Base-by-base conservation (phyloP, 30 jellyfish, hydroid and myxozoan genomes). In the Cassiopea xamachana region DNA sequence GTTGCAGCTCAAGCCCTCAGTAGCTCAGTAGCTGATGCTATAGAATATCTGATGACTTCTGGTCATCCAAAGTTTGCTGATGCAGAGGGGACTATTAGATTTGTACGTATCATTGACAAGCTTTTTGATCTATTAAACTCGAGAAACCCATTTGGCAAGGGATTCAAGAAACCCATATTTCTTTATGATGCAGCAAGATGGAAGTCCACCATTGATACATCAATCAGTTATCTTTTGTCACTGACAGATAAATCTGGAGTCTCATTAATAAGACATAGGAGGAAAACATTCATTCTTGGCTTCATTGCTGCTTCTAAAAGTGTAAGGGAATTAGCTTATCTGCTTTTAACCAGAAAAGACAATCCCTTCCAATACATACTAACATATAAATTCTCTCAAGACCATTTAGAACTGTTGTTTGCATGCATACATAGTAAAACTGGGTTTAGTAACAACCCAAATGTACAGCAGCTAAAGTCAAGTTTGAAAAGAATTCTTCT, bases 11-110 rank as follows among this genome's bases (percentile, higher is more conserved):
- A 84, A 69, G 1, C 92, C 46, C 48, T 69, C 46, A 69, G 78
- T 48, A 58, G 89, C 77, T 88, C 94, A 3, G 96, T 88, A 59
- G 96, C 96, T 47, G 94, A 89, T 89, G 87, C 96, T 13, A 62
- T 83, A 19, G 96, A 83, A 47, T 90, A 2, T 55, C 67, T 50
- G 58, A 88, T 45, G 90, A 18, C 4, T 16, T 46, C 68, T 16
- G 79, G 86, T 16, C 91, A 49, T 49, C 94, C 96, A 10, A 27
- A 51, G n/a, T 87, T 75, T 48, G 48, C 51, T 44, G 77, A 64
- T 19, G 72, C 91, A n/a, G 85, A 87, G n/a, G 94, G 93, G 18
- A 87, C 94, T 14, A 45, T 77, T 10, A 49, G 62, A 18, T 87
- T 77, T 62, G 0, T 87, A 16, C 55, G 92, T 13, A 72, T 17